A percentile compares a stretch with the other conserved stretches of the same genome.
Evolutionary conservation across 2,113 vertebrate genomes (phyloP).

Genomic region (Lophochroa leadbeateri): DNA sequence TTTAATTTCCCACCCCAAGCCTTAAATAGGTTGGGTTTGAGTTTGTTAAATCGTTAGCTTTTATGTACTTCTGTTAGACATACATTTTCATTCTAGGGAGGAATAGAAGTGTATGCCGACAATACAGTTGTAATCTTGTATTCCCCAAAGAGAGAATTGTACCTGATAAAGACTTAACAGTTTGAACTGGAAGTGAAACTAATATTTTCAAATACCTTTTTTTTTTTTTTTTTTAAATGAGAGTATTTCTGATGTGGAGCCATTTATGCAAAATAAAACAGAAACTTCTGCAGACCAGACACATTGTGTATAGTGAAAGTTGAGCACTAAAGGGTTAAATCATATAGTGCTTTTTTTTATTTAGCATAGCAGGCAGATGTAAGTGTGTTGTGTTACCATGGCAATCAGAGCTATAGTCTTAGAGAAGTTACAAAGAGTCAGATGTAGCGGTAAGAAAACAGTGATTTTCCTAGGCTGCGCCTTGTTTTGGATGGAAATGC

Average conservation of each 20-base stretch:
- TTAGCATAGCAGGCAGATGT: constrained; percentile 72
- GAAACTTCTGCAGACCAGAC: not conserved
- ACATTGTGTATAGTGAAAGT: not conserved
- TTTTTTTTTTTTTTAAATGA: not conserved
- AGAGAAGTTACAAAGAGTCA: constrained; percentile 78
- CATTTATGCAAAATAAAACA: not conserved
- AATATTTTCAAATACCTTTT: not conserved
- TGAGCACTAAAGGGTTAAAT: constrained; percentile 68
- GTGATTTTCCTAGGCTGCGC: constrained; percentile 74
- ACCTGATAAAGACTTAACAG: not conserved
- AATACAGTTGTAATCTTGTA: not conserved
- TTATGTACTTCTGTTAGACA: not conserved
- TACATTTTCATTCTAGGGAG: not conserved
- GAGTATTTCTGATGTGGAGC: not conserved
- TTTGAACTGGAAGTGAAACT: not conserved
- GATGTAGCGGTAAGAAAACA: constrained; percentile 67
- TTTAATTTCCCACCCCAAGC: not conserved
- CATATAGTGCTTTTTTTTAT: constrained; percentile 38
- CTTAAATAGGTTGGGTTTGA: not conserved
- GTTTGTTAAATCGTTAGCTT: not conserved
- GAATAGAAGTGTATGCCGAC: not conserved
- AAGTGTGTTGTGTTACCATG: constrained; percentile 82
- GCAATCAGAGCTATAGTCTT: constrained; percentile 68
- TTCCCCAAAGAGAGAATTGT: not conserved
- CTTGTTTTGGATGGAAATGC: constrained; percentile 82